Evolutionary conservation across 1,140 invertebrate species (phyloP), one percentile per base, ranked within the genome.

Genomic region (Trichonephila clavipes): DNA sequence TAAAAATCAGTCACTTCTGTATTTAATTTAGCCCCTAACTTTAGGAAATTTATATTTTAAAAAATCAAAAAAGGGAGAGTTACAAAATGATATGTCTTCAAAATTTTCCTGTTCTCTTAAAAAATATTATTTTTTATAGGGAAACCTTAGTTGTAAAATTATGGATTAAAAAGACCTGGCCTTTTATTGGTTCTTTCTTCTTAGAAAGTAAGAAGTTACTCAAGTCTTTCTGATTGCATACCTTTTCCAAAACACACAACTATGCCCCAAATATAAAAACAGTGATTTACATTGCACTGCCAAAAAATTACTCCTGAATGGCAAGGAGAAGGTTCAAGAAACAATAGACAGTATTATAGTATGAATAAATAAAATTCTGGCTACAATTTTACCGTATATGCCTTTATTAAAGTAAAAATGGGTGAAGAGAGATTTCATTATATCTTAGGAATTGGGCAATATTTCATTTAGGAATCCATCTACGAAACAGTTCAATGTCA

Each of bases 211-310:
- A 62, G 5, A 2, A 14, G 61, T 62, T 62, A 62, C 61, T 62
- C 16, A 19, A 34, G 28, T 34, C 28, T 7, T 34, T 40, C 18
- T 40, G 34, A 77, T 77, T 77, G 28, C 28, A 77, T 34, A 34
- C 24, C 19, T 77, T 40, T 28, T 16, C 14, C 28, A 34, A 77
- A 34, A 77, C 28, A 18, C 28, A 34, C 69, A 77, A 34, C 28
- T 18, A 40, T 77, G 69, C 34, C 69, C 69, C 40, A 77, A 77
- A 77, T 77, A 40, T 77, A 16, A 77, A 40, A n/a, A n/a, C 69
- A 16, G 34, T 40, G 69, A 77, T 77, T 77, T 77, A 77, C 28
- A 18, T 62, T 4, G 28, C 69, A 4, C 2, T 18, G 69, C 28
- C 14, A 77, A 34, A 77, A 34, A 77, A 18, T 77, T 77, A 18